phyloP scores from a whole-genome alignment of 2,888 invertebrate species.

The Ochlodes sylvanus region DNA sequence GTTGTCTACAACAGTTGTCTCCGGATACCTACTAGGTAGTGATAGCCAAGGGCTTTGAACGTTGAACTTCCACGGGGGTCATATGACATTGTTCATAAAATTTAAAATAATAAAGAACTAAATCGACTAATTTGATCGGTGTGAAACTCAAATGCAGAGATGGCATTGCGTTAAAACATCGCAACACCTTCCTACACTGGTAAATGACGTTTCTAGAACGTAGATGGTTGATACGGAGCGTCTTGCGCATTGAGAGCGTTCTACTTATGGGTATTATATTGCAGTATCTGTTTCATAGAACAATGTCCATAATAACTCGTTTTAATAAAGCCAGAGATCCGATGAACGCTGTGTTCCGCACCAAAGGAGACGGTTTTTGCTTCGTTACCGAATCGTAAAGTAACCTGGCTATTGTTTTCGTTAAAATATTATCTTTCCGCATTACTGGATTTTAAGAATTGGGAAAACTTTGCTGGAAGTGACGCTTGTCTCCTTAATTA shows the following conservation, averaged over 20 bases:
- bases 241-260: conserved; percentile 51
- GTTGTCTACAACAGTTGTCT: too few relatives aligned
- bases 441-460: conserved; percentile 49
- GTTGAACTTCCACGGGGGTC: too few relatives aligned
- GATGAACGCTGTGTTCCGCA: conserved; percentile 57
- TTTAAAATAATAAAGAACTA: background rate
- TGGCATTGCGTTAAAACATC: conserved; percentile 22
- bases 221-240: conserved; percentile 47
- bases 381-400: conserved; percentile 56
- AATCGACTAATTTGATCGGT: background rate
- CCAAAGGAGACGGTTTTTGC: conserved; percentile 50
- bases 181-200: conserved; percentile 52
- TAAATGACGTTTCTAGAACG: conserved; percentile 67
- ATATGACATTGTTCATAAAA: too few relatives aligned
- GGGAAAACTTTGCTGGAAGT: conserved; percentile 14
- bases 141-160: background rate
- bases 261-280: conserved; percentile 50
- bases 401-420: conserved; percentile 57
- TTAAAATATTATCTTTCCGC: conserved; percentile 51
- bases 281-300: conserved; percentile 48
- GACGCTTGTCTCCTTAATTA: conserved; percentile 4
- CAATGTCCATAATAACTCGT: conserved; percentile 44
- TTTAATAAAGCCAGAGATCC: conserved; percentile 51
- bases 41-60: too few relatives aligned
- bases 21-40: too few relatives aligned